Evolutionary conservation across 2,888 invertebrate genomes (phyloP), one percentile per base, ranked within the genome.

Genomic region (Cataglyphis rosenhaueri): DNA sequence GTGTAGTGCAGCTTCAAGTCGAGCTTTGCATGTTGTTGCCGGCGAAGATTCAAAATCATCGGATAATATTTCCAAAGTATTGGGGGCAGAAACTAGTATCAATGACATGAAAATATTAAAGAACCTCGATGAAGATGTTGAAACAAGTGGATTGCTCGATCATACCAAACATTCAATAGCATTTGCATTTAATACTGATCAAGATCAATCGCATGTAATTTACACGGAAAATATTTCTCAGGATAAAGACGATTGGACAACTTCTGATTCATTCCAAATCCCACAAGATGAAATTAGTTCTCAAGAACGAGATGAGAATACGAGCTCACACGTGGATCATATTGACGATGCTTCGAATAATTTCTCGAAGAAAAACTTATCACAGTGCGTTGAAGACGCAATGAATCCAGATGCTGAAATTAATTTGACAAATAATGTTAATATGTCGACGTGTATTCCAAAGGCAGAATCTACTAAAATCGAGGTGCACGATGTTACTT

Each of bases 381-480:
- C 82, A 55, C 38, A 8, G n/a, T 52, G 25, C 10, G 32, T 68
- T 41, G 44, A 79, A 25, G 73, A 85, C 44, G 38, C 55, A 18
- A 57, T 83, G 52, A 52, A 68, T 44, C 32, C 61, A 61, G 62
- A 84, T 52, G 25, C 73, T 38, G 73, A 86, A 61, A 57, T 9
- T 15, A 89, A 89, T 71, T 65, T 79, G 18, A 76, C 85, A 6
- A 86, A 84, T 57, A 89, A 89, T 32, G 78, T 90, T 8, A 88
- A 92, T 57, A 84, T 87, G 10, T 91, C 90, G 3, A 76, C 85
- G 48, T 92, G 92, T 83, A 68, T 93, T 76, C 92, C 93, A 0
- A 88, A 85, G 74, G 88, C 89, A 2, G 93, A 94, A 87, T 93
- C 93, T 12, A 92, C 91, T 0, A 91, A 89, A 76, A 84, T 92